Evolutionary conservation across 2,888 invertebrate genomes (phyloP).

Genomic region (Torymus aiolomorphi): DNA sequence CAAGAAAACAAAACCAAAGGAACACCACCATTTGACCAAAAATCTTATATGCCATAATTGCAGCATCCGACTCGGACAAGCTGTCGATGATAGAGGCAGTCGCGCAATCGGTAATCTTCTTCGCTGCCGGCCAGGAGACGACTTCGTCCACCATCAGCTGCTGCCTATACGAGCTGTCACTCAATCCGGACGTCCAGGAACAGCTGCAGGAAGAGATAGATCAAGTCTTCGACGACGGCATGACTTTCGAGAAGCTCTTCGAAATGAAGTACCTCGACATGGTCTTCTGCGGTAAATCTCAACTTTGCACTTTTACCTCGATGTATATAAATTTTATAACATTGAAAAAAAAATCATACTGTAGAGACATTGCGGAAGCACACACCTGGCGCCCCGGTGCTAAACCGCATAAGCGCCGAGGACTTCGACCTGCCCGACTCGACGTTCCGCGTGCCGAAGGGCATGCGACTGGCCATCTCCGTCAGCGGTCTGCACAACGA

Average conservation of each 20-base stretch:
- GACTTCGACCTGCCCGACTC: constrained; percentile 57
- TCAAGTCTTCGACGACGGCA: constrained; percentile 66
- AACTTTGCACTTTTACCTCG: no score
- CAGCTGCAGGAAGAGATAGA: constrained; percentile 72
- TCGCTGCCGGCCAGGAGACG: constrained; percentile 76
- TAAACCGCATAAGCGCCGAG: constrained; percentile 68
- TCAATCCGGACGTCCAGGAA: constrained; percentile 72
- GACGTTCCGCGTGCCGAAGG: constrained; percentile 59
- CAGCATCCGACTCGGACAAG: constrained; percentile 47
- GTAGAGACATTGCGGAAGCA: constrained; percentile 69
- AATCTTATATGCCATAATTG: neutral
- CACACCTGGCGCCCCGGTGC: constrained; percentile 66
- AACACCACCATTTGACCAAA: no score
- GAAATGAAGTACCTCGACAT: constrained; percentile 46
- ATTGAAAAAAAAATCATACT: no score
- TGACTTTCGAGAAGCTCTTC: constrained; percentile 72
- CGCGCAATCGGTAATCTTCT: constrained; percentile 75
- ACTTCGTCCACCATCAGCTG: constrained; percentile 76
- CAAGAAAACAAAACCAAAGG: no score
- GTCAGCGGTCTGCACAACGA: constrained; percentile 74
- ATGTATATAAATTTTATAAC: no score
- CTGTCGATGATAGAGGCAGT: constrained; percentile 73
- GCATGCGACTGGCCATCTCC: constrained; percentile 68
- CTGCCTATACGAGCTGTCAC: constrained; percentile 74
- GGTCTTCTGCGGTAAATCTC: no score